Evolutionary conservation across 1,140 invertebrate genomes (phyloP).

Genomic region (Drosophila arawakana): DNA sequence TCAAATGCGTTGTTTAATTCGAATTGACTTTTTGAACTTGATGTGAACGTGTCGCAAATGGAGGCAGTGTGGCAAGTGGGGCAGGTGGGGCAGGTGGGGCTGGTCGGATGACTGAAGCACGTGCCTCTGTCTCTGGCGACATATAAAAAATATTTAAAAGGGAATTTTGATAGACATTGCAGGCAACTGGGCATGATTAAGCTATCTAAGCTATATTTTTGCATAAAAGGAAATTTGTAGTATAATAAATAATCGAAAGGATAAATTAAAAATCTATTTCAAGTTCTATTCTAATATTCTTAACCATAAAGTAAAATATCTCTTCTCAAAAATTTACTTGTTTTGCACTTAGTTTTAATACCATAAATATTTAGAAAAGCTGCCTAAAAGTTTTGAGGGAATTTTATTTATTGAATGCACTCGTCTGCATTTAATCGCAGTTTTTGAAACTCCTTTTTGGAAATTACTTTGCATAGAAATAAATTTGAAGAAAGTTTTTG

Average conservation of each 20-base stretch:
- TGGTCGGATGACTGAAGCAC: constrained; percentile 26
- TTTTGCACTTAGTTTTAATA: too few species aligned
- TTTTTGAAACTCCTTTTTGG: constrained; percentile 9
- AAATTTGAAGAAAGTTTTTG: constrained; percentile 36
- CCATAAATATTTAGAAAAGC: too few species aligned
- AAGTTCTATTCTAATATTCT: too few species aligned
- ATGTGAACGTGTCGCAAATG: constrained; percentile 59
- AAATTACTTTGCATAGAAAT: constrained; percentile 20
- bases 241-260: not conserved
- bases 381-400: too few species aligned
- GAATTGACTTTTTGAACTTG: constrained; percentile 79
- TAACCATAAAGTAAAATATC: too few species aligned
- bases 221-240: not conserved
- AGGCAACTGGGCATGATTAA: not conserved
- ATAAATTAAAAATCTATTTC: too few species aligned
- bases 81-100: constrained; percentile 9
- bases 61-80: constrained; percentile 7
- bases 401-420: constrained; percentile 18
- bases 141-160: constrained; percentile 10
- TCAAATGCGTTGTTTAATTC: constrained; percentile 79
- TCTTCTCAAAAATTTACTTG: too few species aligned
- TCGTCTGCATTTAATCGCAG: constrained; percentile 7
- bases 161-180: constrained; percentile 7
- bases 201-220: constrained; percentile 6
- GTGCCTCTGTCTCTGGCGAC: constrained; percentile 28